Evolutionary conservation across 2,888 invertebrate species (phyloP), one percentile per base, ranked within the genome.

Genomic region (Drosophila formosana): DNA sequence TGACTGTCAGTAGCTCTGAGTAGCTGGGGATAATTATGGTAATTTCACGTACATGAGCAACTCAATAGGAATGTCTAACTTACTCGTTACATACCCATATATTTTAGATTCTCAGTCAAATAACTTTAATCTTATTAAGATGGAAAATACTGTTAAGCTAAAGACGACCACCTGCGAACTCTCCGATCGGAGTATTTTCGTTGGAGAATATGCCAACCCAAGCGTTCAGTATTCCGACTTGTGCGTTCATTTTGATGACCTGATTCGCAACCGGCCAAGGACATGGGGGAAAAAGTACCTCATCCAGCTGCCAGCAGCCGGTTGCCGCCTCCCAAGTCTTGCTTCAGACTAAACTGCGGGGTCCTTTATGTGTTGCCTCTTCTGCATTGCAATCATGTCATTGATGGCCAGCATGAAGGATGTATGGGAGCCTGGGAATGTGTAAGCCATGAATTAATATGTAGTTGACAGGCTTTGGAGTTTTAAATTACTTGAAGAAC

Each of bases 401-500:
- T 50, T 50, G 60, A 61, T 56, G 28, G 43, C 46, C 52, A 50
- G 43, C 47, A 26, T 23, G 6, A 30, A 7, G 56, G 43, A 13
- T 26, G n/a, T 25, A n/a, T 37, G 11, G 11, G 37, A 4, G 41
- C 18, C 18, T 43, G 32, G 34, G 43, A 18, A 34, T 45, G 49
- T 50, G 32, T 25, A 3, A 45, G 30, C 18, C 6, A 34, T 56
- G 25, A 65, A 70, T 65, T 45, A 56, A 60, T 77, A 51, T 45
- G 45, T 75, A 67, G 66, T 53, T 68, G 52, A 49, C 37, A 56
- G 55, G 51, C 50, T 32, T 57, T 58, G 55, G 25, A 60, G 32
- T 32, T 66, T 74, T 50, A 63, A 74, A 72, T 82, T 79, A 65
- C 65, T 58, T 43, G 32, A 46, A 62, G 18, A 55, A 58, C 26